Evolutionary conservation across 2,888 invertebrate species (phyloP), one percentile per base, ranked within the genome.

Genomic region (Dryocosmus kuriphilus): DNA sequence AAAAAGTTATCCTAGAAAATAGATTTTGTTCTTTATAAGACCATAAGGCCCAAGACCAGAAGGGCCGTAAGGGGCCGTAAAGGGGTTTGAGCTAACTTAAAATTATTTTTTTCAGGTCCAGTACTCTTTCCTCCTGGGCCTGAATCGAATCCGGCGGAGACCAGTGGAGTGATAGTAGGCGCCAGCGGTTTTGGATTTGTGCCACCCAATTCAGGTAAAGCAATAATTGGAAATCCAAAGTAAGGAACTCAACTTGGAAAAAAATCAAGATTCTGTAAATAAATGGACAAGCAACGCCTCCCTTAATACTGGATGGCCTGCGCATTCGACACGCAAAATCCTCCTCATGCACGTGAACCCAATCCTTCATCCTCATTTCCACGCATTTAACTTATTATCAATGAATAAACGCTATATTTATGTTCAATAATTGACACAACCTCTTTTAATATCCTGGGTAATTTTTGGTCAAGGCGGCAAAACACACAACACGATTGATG

Each of bases 111-210:
- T 87, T 41, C 93, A 95, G 97, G 97, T 86, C 97, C 97, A 80
- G 96, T 97, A 74, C 93, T 96, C 74, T 97, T 97, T 93, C 95
- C 95, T 11, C 92, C 93, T 85, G 94, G 95, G 80, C 95, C 95
- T 85, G 94, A 95, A 62, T 93, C 94, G 82, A 95, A 95, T 91
- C 92, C 90, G 79, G 92, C 92, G n/a, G 94, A 94, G 85, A 95
- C 95, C 84, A 96, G 96, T 89, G 97, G 97, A 24, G 97, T 97
- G 55, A 93, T 96, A 77, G 95, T 95, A 41, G 97, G 97, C 79
- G 97, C 96, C 79, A 96, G 96, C 73, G 97, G 97, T 84, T 97
- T 94, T 90, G 97, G 97, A 85, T 97, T 97, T 91, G 96, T 97
- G 80, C 96, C 96, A 81, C 96, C 96, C 87, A 93, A 94, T 92